Base-by-base conservation (phyloP, 2,113 vertebrate species). In the Corythaeola cristata region DNA sequence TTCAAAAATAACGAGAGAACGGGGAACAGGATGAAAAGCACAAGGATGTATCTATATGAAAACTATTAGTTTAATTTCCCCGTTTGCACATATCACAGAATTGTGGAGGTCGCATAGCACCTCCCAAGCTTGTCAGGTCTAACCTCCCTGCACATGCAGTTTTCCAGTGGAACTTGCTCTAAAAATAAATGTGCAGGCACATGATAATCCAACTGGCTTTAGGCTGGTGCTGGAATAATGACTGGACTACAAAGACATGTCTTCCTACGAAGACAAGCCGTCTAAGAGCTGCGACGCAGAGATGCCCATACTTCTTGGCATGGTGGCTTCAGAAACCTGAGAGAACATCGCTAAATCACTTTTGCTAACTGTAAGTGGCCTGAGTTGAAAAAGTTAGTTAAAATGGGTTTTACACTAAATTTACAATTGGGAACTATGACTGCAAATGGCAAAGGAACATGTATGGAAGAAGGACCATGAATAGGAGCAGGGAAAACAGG, bases 181-280 rank as follows among this genome's bases (percentile, higher is more conserved):
- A 91, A 96, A 96, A 96, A 66, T 76, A 94, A 84, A 20, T 5
- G 28, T 37, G 37, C 58, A 41, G 64, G 76, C 60, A 96, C 44
- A 89, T 0, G 8, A 59, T 41, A 64, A 37, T 32, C 85, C 81
- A 78, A 37, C 47, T 56, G 90, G 47, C 82, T 88, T 78, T 60
- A 59, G 73, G 68, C 0, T 86, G 79, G 72, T 72, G 55, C 81
- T 56, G 14, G 44, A 49, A 39, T 20, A 82, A 59, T 1, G 33
- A 47, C 41, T 62, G 28, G 63, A 30, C 52, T 69, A 49, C 37
- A 78, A 55, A 89, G 68, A 73, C 20, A 39, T 3, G 1, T 16
- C 53, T 45, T 41, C 58, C 72, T 49, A 16, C 1, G 1, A 83
- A 60, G 45, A 30, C 23, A 66, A 53, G 24, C 49, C 41, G 32